Evolutionary conservation across 2,888 invertebrate species (phyloP), one percentile per base, ranked within the genome.

Genomic region (Andrena dorsata): DNA sequence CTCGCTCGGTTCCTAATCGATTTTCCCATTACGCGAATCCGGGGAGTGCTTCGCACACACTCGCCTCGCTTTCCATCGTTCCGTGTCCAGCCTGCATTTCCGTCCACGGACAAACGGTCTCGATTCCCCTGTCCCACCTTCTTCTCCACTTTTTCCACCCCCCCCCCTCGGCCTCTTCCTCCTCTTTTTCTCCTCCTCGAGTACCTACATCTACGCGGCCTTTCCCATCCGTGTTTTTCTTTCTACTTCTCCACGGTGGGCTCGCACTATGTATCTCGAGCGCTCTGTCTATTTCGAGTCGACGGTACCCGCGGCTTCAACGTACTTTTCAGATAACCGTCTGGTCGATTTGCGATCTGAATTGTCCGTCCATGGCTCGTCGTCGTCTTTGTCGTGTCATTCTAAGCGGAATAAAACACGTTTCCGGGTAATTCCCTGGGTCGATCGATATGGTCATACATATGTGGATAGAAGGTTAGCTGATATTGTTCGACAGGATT

Each of bases 21-120:
- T 91, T 91, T 91, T 91, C 89, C 89, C 91, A 91, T 91, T 91
- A 91, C 90, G 85, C 88, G 88, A 88, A 90, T 89, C 90, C 89
- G 84, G 87, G 87, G 89, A 88, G 88, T 86, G 84, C 86, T 87
- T 78, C 88, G 86, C 85, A 78, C 82, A 88, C 85, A 85, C 88
- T 74, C 80, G 80, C 73, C 68, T 75, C 87, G 78, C 80, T 74
- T 82, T 79, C 82, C 80, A 80, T 81, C 83, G 78, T 86, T 78
- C 82, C 88, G 85, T 86, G 89, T 89, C 86, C 88, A 88, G 79
- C 86, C 80, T 89, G 89, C 88, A 89, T 89, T 89, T 89, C 88
- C 86, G 87, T 84, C 86, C 76, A 76, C 78, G 87, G 85, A 86
- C 87, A 86, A 88, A 85, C 88, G 76, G 72, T 79, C 83, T 87